These are phyloP conservation scores for Pheucticus melanocephalus DNA, from an alignment of 2,113 vertebrate species.

Conservation along the genomic window DNA sequence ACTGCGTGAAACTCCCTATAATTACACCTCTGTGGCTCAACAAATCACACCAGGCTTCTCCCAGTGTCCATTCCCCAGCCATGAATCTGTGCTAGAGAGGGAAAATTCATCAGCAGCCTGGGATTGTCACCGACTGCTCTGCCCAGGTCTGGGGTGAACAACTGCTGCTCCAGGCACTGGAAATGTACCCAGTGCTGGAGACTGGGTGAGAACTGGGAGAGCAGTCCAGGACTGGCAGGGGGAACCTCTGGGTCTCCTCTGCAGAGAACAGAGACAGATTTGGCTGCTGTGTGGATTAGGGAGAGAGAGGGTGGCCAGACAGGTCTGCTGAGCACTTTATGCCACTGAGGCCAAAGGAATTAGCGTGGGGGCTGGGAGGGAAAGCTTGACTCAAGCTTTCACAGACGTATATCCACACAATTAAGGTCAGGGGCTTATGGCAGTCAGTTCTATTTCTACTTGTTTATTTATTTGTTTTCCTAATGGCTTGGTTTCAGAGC, in stretches of 20 bases:
- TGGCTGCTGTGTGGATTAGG: neutral
- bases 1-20: neutral
- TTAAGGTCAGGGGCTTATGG: neutral
- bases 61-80: neutral
- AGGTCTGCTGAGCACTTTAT: neutral
- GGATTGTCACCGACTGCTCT: neutral
- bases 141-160: neutral
- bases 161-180: neutral
- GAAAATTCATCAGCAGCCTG: neutral
- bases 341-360: neutral
- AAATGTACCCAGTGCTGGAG: neutral
- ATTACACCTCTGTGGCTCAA: neutral
- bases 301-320: neutral
- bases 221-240: neutral
- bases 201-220: neutral
- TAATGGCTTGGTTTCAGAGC: neutral
- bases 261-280: neutral
- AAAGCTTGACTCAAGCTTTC: constrained; percentile 1
- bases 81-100: neutral
- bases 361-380: neutral
- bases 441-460: neutral
- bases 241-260: neutral
- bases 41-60: neutral
- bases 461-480: constrained; percentile 12
- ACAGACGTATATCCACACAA: neutral